These are phyloP conservation scores for Phaonia tiefii DNA, from an alignment of 2,888 invertebrate genomes.

Conservation along the genomic window DNA sequence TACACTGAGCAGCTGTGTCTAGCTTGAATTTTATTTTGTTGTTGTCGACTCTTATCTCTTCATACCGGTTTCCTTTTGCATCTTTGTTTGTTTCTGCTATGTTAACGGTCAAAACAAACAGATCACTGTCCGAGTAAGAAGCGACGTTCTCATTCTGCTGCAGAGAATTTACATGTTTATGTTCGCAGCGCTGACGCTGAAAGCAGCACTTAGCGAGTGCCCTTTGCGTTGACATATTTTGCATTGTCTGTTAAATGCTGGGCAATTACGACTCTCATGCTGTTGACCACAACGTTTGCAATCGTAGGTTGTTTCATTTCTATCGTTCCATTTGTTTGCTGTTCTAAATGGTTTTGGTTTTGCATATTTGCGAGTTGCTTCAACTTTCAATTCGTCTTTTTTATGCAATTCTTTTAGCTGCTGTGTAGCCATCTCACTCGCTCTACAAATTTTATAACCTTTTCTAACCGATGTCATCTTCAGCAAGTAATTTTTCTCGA, in stretches of 20 bases:
- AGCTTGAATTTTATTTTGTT: constrained; percentile 61
- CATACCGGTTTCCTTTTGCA: constrained; percentile 60
- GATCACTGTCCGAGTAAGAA: constrained; percentile 5
- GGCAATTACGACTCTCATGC: too few species aligned
- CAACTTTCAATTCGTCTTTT: constrained; percentile 57
- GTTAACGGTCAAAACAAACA: constrained; percentile 5
- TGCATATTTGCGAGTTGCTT: constrained; percentile 51
- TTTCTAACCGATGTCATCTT: too few species aligned
- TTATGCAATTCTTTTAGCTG: too few species aligned
- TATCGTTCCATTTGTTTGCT: constrained; percentile 47
- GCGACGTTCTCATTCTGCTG: too few species aligned
- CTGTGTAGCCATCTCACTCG: too few species aligned
- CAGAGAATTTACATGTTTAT: constrained; percentile 12
- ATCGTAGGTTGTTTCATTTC: constrained; percentile 46
- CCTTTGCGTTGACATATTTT: constrained; percentile 50
- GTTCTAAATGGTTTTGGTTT: constrained; percentile 27
- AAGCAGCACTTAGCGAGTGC: constrained; percentile 37
- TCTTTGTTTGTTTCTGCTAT: too few species aligned
- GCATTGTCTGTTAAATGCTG: too few species aligned
- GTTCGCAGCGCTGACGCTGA: constrained; percentile 7
- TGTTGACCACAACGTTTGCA: constrained; percentile 55
- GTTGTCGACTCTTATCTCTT: constrained; percentile 57
- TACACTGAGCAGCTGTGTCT: too few species aligned
- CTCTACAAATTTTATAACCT: too few species aligned
- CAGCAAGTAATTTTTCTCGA: too few species aligned